Percentiles rank a stretch among this genome's conserved stretches.
phyloP scores from a whole-genome alignment of 2,888 invertebrate species.

The Danaus chrysippus region DNA sequence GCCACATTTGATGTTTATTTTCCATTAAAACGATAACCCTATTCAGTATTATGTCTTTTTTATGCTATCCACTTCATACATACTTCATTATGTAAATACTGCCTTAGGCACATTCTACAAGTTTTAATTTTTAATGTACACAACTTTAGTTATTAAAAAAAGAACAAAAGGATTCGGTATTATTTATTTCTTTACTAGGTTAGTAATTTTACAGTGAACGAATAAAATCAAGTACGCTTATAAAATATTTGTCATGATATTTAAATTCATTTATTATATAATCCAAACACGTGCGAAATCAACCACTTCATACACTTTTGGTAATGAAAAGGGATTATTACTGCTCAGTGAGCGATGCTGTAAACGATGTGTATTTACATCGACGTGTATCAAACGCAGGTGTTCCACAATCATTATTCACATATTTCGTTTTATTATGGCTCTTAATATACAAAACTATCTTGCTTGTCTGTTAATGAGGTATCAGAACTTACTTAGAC shows the following conservation, averaged over 20 bases:
- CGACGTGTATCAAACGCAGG: slow-evolving; percentile 18
- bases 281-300: slow-evolving; percentile 31
- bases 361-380: slow-evolving; percentile 11
- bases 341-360: slow-evolving; percentile 29
- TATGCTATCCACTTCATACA: no score
- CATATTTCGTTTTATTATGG: slow-evolving; percentile 7
- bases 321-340: slow-evolving; percentile 35
- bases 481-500: no score
- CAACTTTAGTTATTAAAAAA: no score
- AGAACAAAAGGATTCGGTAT: no score
- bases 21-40: neutral
- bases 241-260: neutral
- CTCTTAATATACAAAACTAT: slow-evolving; percentile 4
- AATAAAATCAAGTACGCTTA: neutral
- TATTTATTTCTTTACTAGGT: no score
- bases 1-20: slow-evolving; percentile 20
- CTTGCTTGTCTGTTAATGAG: neutral
- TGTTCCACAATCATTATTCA: slow-evolving; percentile 14
- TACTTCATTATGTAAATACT: no score
- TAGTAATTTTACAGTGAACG: neutral
- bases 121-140: no score
- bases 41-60: neutral
- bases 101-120: no score
- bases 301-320: slow-evolving; percentile 25
- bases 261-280: slow-evolving; percentile 19